phyloP scores from a whole-genome alignment of 2,113 vertebrate genomes.

The Clarias magur region DNA sequence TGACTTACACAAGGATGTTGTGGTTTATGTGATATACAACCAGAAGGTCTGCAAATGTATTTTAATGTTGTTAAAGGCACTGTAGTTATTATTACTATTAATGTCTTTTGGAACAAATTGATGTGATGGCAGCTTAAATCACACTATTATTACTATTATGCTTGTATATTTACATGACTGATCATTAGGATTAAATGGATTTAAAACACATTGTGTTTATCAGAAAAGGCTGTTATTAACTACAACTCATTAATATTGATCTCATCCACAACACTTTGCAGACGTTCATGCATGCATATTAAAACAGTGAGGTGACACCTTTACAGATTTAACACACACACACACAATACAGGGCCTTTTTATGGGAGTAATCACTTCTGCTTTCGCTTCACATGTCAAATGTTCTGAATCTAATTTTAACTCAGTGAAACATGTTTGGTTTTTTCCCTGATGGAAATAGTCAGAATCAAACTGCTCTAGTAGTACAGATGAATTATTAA shows the following conservation, averaged over 20 bases:
- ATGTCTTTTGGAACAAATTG: background rate
- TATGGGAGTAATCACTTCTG: background rate
- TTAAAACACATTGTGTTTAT: background rate
- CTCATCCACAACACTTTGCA: background rate
- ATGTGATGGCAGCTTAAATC: background rate
- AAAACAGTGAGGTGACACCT: background rate
- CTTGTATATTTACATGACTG: background rate
- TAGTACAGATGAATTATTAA: background rate
- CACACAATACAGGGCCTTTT: background rate
- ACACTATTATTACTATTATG: background rate
- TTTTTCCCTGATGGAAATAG: background rate
- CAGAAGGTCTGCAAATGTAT: background rate
- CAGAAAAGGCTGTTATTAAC: background rate
- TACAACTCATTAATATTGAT: background rate
- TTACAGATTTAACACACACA: background rate
- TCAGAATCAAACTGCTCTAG: background rate
- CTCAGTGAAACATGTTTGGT: background rate
- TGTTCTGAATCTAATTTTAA: background rate
- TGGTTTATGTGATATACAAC: background rate
- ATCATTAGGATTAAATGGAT: background rate
- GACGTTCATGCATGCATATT: background rate
- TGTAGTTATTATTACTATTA: background rate
- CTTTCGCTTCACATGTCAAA: background rate
- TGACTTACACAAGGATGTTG: too few relatives aligned
- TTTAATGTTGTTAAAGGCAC: background rate